A percentile compares a stretch with the other conserved stretches of the same genome.
phyloP scores from a whole-genome alignment of 2,113 vertebrate genomes.

The Rhagologus leucostigma region DNA sequence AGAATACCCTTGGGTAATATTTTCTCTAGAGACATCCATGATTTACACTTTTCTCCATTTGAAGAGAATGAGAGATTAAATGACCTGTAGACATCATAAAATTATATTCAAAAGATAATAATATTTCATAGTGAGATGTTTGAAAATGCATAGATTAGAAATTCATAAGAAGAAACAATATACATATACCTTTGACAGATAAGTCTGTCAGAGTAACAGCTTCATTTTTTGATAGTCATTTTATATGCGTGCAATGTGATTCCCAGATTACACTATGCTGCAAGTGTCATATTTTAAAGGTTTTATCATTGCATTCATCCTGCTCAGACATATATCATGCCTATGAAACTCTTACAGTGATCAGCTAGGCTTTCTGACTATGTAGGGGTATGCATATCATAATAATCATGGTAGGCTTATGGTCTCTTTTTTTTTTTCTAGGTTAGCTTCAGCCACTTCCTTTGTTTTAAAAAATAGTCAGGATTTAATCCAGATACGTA shows the following conservation, averaged over 20 bases:
- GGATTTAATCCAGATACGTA: not conserved
- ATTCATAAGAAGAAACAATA: not conserved
- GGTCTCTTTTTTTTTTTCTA: not conserved
- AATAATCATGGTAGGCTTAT: not conserved
- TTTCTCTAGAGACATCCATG: not conserved
- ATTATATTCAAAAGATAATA: not conserved
- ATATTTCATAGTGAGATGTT: not conserved
- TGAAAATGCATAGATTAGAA: not conserved
- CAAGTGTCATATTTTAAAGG: not conserved
- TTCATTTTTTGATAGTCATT: not conserved
- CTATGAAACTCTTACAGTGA: not conserved
- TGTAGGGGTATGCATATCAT: not conserved
- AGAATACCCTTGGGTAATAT: not conserved
- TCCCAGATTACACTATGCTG: not conserved
- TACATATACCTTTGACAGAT: not conserved
- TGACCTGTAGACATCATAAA: slow-evolving; percentile 23
- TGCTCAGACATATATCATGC: not conserved
- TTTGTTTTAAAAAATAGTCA: not conserved
- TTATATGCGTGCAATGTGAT: not conserved
- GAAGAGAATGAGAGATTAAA: slow-evolving; percentile 31
- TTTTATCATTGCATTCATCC: not conserved
- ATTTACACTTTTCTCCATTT: slow-evolving; percentile 8
- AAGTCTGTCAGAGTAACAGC: not conserved
- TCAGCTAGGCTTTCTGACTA: not conserved
- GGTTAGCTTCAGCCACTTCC: not conserved